These are phyloP conservation scores for Martes martes DNA, from an alignment of 2,113 vertebrate genomes.

Conservation along the genomic window DNA sequence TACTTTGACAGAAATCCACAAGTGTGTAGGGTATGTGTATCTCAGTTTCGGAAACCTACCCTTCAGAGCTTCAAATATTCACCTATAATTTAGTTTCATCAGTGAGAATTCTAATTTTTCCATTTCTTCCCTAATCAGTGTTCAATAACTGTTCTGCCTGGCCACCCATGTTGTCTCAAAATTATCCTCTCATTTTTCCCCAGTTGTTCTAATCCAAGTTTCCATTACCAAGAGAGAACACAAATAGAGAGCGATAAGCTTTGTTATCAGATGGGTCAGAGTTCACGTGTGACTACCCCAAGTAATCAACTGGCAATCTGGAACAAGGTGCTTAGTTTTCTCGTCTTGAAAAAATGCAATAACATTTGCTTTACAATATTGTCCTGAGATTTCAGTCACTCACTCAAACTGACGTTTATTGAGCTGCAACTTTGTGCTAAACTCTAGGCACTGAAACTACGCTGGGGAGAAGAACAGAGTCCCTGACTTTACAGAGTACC, in stretches of 20 bases:
- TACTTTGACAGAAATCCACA: background rate
- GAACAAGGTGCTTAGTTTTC: background rate
- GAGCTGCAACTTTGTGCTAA: background rate
- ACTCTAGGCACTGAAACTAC: background rate
- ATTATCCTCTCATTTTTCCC: background rate
- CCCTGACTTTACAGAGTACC: background rate
- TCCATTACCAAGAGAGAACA: background rate
- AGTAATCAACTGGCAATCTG: background rate
- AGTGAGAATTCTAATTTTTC: background rate
- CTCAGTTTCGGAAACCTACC: background rate
- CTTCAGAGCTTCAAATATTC: background rate
- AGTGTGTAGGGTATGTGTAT: background rate
- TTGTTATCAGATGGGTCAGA: background rate
- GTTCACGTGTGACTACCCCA: background rate
- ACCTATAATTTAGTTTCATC: background rate
- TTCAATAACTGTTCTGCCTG: background rate
- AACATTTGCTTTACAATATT: background rate
- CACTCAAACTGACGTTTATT: background rate
- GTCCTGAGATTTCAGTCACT: background rate
- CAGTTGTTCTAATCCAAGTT: background rate
- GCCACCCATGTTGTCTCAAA: background rate
- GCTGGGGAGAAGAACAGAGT: background rate
- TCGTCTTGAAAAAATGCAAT: background rate
- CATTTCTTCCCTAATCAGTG: background rate
- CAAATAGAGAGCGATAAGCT: background rate